phyloP scores from a whole-genome alignment of 2,797 vertebrate species.

The Acanthornis magna region DNA sequence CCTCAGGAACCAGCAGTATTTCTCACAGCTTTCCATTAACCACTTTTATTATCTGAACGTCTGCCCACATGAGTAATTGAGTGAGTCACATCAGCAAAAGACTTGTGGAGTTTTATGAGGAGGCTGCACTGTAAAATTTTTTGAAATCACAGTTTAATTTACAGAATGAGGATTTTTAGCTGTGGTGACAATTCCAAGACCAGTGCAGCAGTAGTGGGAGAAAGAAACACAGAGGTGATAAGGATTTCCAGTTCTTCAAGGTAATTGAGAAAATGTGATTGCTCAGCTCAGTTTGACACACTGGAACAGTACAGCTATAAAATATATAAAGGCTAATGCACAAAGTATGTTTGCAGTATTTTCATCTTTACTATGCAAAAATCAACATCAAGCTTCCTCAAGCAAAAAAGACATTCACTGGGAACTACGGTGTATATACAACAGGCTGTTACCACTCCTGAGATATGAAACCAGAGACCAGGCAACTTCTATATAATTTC shows the following conservation, averaged over 20 bases:
- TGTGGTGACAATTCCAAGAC: conserved; percentile 49
- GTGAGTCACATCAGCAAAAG: conserved; percentile 70
- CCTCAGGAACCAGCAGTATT: conserved; percentile 67
- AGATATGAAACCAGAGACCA: background rate
- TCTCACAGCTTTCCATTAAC: conserved; percentile 69
- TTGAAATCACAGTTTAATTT: conserved; percentile 53
- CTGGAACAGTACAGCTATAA: conserved; percentile 8
- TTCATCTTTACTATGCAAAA: conserved; percentile 4
- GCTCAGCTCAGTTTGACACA: conserved; percentile 9
- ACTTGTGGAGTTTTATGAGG: conserved; percentile 57
- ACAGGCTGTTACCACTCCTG: background rate
- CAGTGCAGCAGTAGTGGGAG: conserved; percentile 2
- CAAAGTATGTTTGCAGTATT: background rate
- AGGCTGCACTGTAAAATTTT: conserved; percentile 24
- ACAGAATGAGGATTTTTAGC: conserved; percentile 40
- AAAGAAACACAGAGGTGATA: conserved; percentile 41
- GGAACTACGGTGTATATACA: background rate
- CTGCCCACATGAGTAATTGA: conserved; percentile 69
- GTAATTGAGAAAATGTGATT: conserved; percentile 36
- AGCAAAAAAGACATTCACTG: background rate
- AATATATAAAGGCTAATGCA: conserved; percentile 10
- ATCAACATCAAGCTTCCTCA: background rate
- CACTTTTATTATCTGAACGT: conserved; percentile 69
- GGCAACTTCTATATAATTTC: background rate
- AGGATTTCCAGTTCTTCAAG: conserved; percentile 20